Evolutionary conservation across 2,888 invertebrate genomes (phyloP).

Genomic region (Ophonus ardosiacus): DNA sequence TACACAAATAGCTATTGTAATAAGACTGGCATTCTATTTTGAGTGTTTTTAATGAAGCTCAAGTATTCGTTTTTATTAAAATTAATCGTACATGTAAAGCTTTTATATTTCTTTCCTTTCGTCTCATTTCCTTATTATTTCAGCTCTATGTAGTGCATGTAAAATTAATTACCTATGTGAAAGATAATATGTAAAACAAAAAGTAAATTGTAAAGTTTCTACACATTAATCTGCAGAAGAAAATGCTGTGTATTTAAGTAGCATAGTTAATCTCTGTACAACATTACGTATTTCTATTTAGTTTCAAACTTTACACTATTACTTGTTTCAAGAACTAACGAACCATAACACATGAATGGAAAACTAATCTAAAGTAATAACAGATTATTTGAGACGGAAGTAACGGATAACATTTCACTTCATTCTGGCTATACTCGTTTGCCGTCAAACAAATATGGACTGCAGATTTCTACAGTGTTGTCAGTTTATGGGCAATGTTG

Average conservation of each 20-base stretch:
- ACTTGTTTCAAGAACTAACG: not conserved
- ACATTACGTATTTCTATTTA: conserved; percentile 5
- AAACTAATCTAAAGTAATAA: not conserved
- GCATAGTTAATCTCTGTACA: conserved; percentile 14
- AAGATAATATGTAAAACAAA: not conserved
- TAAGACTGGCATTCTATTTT: too few relatives aligned
- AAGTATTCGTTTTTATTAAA: not conserved
- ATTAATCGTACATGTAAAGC: not conserved
- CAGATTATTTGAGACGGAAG: too few relatives aligned
- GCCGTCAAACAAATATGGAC: too few relatives aligned
- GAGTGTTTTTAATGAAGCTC: too few relatives aligned
- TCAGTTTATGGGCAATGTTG: too few relatives aligned
- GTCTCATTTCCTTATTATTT: not conserved
- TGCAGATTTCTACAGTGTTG: too few relatives aligned
- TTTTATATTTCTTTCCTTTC: not conserved
- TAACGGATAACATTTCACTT: too few relatives aligned
- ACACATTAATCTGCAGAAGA: conserved; percentile 17
- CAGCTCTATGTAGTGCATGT: not conserved
- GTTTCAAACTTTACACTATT: conserved; percentile 12
- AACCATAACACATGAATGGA: not conserved
- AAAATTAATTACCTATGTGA: not conserved
- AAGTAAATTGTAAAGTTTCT: conserved; percentile 15
- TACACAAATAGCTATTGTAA: too few relatives aligned
- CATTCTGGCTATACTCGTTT: too few relatives aligned
- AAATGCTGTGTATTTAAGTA: conserved; percentile 23